A percentile compares a stretch with the other conserved stretches of the same genome.
phyloP scores from a whole-genome alignment of 2,888 invertebrate genomes.

The Sarcophaga subvicina region DNA sequence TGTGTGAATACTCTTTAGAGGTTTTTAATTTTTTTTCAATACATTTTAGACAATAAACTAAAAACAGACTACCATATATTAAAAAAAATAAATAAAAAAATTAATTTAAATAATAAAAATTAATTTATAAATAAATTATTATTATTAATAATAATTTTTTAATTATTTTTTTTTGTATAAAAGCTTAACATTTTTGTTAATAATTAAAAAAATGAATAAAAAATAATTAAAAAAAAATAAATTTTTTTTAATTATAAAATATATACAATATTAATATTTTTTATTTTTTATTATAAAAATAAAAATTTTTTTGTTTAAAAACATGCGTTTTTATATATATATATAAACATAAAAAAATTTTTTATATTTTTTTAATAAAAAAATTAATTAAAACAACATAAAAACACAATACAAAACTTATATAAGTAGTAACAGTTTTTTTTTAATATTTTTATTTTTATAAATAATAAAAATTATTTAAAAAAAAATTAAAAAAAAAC shows the following conservation, averaged over 20 bases:
- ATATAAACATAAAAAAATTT: slow-evolving; percentile 26
- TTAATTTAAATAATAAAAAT: slow-evolving; percentile 31
- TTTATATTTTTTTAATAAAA: slow-evolving; percentile 12
- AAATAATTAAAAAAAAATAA: slow-evolving; percentile 22
- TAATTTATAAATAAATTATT: slow-evolving; percentile 28
- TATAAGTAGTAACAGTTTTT: slow-evolving; percentile 44
- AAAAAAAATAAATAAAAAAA: slow-evolving; percentile 41
- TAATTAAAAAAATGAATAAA: slow-evolving; percentile 44
- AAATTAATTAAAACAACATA: background rate
- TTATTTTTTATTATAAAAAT: background rate
- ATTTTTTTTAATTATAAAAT: slow-evolving; percentile 13
- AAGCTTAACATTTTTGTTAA: slow-evolving; percentile 70
- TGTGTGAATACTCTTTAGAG: slow-evolving; percentile 69
- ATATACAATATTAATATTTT: slow-evolving; percentile 7
- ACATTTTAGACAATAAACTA: slow-evolving; percentile 19
- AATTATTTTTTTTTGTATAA: slow-evolving; percentile 57
- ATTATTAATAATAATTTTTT: slow-evolving; percentile 38
- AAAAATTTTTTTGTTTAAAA: background rate
- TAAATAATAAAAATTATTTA: slow-evolving; percentile 27
- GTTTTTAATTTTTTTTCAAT: slow-evolving; percentile 31
- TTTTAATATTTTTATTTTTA: slow-evolving; percentile 33
- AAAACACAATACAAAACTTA: slow-evolving; percentile 34
- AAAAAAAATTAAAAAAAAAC: slow-evolving; percentile 40
- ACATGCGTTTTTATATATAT: slow-evolving; percentile 35
- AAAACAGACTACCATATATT: slow-evolving; percentile 11